These are phyloP conservation scores for Pycnonotus jocosus DNA, from an alignment of 2,113 vertebrate genomes.

Conservation along the genomic window DNA sequence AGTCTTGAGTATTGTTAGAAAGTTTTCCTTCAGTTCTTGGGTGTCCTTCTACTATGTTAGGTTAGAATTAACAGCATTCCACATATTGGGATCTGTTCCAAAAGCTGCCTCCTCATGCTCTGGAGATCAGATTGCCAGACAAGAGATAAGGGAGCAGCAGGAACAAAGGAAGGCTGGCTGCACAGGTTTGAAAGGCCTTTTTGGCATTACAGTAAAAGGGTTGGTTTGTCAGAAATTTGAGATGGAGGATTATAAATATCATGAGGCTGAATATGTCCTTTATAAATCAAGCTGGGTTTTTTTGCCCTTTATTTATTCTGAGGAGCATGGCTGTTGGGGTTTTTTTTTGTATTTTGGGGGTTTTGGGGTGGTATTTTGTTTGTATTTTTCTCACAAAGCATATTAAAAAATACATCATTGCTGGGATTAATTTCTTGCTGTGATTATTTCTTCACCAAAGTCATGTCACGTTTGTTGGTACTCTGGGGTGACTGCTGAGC, in stretches of 20 bases:
- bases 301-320: not conserved
- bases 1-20: not conserved
- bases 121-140: constrained; percentile 39
- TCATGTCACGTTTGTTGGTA: not conserved
- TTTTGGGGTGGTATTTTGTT: too few relatives aligned
- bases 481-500: not conserved
- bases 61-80: not conserved
- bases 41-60: not conserved
- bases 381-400: not conserved
- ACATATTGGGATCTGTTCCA: not conserved
- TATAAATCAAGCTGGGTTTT: not conserved
- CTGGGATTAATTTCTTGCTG: not conserved
- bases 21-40: not conserved
- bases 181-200: constrained; percentile 3
- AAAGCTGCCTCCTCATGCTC: constrained; percentile 33
- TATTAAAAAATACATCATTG: not conserved
- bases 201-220: not conserved
- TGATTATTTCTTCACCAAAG: not conserved
- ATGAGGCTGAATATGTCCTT: not conserved
- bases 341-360: not conserved
- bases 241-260: not conserved
- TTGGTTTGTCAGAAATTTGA: not conserved
- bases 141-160: constrained; percentile 17
- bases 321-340: not conserved
- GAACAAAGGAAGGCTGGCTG: constrained; percentile 56